phyloP scores from a whole-genome alignment of 2,888 invertebrate genomes.

The Mongoloraphidia duomilia region DNA sequence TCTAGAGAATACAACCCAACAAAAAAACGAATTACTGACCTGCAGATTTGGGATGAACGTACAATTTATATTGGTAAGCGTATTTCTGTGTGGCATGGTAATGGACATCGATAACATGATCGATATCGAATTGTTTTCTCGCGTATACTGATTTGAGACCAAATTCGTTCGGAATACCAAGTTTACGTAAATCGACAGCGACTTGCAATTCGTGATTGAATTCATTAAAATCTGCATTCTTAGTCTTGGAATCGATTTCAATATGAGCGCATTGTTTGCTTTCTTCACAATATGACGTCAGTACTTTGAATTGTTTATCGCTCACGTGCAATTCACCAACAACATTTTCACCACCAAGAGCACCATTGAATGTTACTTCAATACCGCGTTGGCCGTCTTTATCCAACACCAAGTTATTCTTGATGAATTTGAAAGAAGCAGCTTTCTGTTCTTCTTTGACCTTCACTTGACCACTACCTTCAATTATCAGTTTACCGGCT shows the following conservation, averaged over 20 bases:
- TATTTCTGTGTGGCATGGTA: conserved; percentile 51
- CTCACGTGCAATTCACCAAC: conserved; percentile 57
- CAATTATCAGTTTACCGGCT: conserved; percentile 53
- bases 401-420: conserved; percentile 39
- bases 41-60: conserved; percentile 46
- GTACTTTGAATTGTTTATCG: conserved; percentile 54
- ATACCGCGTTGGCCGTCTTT: conserved; percentile 53
- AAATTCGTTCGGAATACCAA: conserved; percentile 60
- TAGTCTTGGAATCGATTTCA: conserved; percentile 45
- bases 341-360: conserved; percentile 52
- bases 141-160: conserved; percentile 51
- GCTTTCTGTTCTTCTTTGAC: conserved; percentile 52
- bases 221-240: conserved; percentile 31
- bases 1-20: not conserved
- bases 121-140: conserved; percentile 40
- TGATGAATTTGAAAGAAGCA: conserved; percentile 59
- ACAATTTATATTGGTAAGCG: conserved; percentile 56
- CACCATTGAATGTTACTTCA: conserved; percentile 48
- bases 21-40: conserved; percentile 30
- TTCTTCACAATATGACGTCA: conserved; percentile 61
- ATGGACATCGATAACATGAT: conserved; percentile 57
- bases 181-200: conserved; percentile 54
- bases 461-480: conserved; percentile 60
- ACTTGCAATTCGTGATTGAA: conserved; percentile 48
- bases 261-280: conserved; percentile 65